These are phyloP conservation scores for Epicauta chinensis DNA, from an alignment of 1,140 invertebrate species.

Conservation along the genomic window DNA sequence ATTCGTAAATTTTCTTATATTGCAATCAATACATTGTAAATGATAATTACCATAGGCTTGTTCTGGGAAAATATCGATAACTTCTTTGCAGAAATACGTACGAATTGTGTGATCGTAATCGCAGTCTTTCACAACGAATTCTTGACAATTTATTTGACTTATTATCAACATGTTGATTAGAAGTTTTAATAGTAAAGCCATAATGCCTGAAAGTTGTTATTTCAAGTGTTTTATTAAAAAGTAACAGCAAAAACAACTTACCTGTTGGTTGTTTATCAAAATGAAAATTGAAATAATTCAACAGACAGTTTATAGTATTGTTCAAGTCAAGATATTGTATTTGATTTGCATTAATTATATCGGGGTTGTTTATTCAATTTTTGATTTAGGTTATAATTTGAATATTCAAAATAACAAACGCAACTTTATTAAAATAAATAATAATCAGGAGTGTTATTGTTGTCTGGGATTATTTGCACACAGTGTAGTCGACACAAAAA, in stretches of 20 bases:
- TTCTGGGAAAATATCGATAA: conserved; percentile 29
- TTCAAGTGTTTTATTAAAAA: background rate
- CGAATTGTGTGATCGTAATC: conserved; percentile 17
- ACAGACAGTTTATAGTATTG: background rate
- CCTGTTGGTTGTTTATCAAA: conserved; percentile 2
- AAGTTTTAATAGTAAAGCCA: no score
- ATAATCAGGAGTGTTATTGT: no score
- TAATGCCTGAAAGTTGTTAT: conserved; percentile 6
- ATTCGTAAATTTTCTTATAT: conserved; percentile 25
- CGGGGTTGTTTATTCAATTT: conserved; percentile 9
- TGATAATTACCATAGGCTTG: conserved; percentile 32
- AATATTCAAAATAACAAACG: conserved; percentile 9
- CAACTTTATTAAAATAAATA: no score
- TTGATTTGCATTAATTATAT: conserved; percentile 8
- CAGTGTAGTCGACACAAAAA: no score
- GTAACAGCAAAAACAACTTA: background rate
- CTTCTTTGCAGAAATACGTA: conserved; percentile 29
- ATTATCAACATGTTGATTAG: background rate
- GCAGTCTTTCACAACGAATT: background rate
- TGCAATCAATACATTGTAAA: conserved; percentile 29
- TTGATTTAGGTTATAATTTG: conserved; percentile 9
- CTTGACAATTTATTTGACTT: background rate
- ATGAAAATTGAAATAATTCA: conserved; percentile 1
- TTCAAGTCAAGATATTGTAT: background rate
- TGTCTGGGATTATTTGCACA: no score